phyloP scores from a whole-genome alignment of 2,797 vertebrate genomes.

The Echiichthys vipera region DNA sequence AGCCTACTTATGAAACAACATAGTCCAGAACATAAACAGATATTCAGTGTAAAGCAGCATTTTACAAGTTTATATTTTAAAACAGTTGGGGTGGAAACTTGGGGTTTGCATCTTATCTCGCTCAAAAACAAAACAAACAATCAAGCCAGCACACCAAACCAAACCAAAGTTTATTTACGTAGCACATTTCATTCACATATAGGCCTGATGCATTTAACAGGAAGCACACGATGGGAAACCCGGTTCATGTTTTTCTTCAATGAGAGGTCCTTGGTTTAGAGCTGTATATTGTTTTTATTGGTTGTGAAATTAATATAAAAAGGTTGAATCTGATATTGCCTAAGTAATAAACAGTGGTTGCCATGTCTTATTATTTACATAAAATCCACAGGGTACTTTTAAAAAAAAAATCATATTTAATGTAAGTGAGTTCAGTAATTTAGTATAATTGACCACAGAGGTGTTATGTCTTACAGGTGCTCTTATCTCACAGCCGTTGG shows the following conservation, averaged over 20 bases:
- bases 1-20: neutral
- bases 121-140: too few relatives aligned
- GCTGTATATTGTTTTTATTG: neutral
- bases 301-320: neutral
- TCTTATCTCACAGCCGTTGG: neutral
- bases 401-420: neutral
- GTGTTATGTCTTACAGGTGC: neutral
- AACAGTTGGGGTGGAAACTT: too few relatives aligned
- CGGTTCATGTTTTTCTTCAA: neutral
- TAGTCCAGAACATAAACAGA: too few relatives aligned
- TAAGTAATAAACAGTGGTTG: neutral
- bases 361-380: too few relatives aligned
- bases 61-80: too few relatives aligned
- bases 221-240: too few relatives aligned
- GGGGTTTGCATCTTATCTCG: too few relatives aligned
- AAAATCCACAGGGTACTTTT: neutral
- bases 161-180: neutral
- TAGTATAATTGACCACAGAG: too few relatives aligned
- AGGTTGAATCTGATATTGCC: neutral
- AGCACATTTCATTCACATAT: too few relatives aligned
- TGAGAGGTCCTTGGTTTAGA: neutral
- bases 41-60: too few relatives aligned
- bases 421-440: neutral
- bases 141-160: too few relatives aligned
- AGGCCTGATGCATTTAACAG: too few relatives aligned